Percentiles rank a stretch among this genome's conserved stretches.
phyloP scores from a whole-genome alignment of 2,113 vertebrate genomes.

The Podarcis muralis region DNA sequence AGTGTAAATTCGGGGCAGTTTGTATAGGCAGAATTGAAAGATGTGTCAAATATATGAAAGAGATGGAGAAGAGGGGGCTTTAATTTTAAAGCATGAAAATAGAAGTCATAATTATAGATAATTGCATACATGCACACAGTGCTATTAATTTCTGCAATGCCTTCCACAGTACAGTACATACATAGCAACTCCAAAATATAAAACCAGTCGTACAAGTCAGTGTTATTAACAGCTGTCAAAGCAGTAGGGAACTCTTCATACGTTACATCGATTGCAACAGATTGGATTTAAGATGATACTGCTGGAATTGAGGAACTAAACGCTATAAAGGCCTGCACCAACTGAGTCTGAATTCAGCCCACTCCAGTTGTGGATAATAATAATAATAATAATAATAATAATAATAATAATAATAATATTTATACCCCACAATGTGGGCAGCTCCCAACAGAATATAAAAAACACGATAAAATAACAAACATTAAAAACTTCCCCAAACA shows the following conservation, averaged over 20 bases:
- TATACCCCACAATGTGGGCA: too few relatives aligned
- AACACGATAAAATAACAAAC: too few relatives aligned
- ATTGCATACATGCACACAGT: neutral
- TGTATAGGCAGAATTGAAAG: slow-evolving; percentile 50
- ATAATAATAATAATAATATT: too few relatives aligned
- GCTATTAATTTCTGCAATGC: neutral
- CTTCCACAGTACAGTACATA: neutral
- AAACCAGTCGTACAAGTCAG: too few relatives aligned
- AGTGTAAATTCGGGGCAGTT: slow-evolving; percentile 58
- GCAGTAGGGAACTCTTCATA: too few relatives aligned
- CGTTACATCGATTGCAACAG: neutral
- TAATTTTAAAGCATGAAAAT: slow-evolving; percentile 42
- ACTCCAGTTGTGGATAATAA: too few relatives aligned
- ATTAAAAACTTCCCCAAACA: too few relatives aligned
- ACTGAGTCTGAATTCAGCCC: neutral
- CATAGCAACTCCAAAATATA: neutral
- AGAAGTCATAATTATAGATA: slow-evolving; percentile 9
- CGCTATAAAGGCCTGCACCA: neutral
- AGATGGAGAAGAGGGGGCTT: slow-evolving; percentile 12
- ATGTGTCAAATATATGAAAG: slow-evolving; percentile 35
- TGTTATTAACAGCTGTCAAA: neutral
- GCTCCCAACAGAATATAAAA: too few relatives aligned
- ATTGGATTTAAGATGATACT: neutral
- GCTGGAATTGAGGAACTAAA: neutral
- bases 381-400: too few relatives aligned